Conservation (phyloP, 1,140 invertebrate genomes). For the Papilio helenus region DNA sequence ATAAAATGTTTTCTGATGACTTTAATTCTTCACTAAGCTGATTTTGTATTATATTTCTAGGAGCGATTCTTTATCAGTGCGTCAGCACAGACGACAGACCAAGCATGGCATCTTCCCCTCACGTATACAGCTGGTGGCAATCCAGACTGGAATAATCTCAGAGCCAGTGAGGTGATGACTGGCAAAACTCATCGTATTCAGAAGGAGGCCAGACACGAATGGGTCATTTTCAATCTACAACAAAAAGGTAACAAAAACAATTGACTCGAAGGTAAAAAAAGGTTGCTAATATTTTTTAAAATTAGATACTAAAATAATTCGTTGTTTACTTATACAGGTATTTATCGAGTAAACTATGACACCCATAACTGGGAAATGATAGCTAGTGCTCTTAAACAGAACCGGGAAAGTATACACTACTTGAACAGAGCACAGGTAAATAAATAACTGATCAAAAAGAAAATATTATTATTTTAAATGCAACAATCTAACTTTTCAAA, state of each 20-base stretch:
- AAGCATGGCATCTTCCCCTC: constrained; percentile 85
- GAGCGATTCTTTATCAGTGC: constrained; percentile 71
- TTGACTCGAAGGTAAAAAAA: neutral
- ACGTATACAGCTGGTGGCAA: constrained; percentile 82
- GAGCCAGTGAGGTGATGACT: constrained; percentile 78
- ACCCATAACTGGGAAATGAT: constrained; percentile 86
- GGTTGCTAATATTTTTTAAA: too few species aligned
- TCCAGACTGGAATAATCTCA: constrained; percentile 83
- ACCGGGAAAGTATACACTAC: constrained; percentile 82
- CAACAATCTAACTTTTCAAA: too few species aligned
- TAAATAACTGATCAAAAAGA: constrained; percentile 49
- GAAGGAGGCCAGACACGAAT: constrained; percentile 78
- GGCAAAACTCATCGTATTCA: constrained; percentile 52
- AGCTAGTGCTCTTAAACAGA: constrained; percentile 78
- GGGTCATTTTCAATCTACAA: constrained; percentile 89
- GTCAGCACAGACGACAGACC: constrained; percentile 51
- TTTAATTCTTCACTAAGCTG: constrained; percentile 24
- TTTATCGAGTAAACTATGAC: constrained; percentile 92
- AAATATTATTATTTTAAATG: too few species aligned
- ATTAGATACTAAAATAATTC: too few species aligned
- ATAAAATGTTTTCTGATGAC: neutral
- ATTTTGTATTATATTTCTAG: constrained; percentile 48
- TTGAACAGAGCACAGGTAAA: constrained; percentile 88
- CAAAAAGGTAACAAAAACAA: constrained; percentile 82
- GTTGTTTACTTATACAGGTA: constrained; percentile 80